Evolutionary conservation across 1,140 invertebrate species (phyloP), one percentile per base, ranked within the genome.

Genomic region (Drosophila obscura): DNA sequence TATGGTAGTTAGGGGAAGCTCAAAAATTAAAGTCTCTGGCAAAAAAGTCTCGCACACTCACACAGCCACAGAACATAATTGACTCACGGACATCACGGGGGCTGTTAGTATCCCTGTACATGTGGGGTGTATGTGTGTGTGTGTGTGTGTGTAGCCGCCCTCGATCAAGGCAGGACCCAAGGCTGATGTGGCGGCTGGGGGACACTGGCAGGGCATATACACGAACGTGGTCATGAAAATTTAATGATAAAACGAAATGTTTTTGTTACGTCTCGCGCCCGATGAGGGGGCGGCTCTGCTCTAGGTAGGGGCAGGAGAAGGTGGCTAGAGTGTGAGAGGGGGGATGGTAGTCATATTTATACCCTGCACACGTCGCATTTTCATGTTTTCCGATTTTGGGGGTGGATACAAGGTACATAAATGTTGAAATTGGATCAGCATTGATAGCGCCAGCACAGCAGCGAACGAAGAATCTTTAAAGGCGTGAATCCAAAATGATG

Each of bases 221-320:
- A 73, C 49, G 63, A 62, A 80, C 79, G 58, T 80, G 79, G 72
- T 88, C 83, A 88, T 88, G 83, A 88, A 88, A 88, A 88, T 88
- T 88, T 88, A 88, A 88, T 88, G 83, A 88, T 83, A 88, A 88
- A 88, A 83, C 79, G 83, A 88, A 88, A 88, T 83, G 83, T 87
- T 87, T 88, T 87, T 79, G 72, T 69, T 78, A 63, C 83, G 79
- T 85, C 80, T 84, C 78, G 51, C 24, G 46, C 41, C 45, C 45
- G 49, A 59, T 31, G 57, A 62, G 59, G 60, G 44, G 53, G 52
- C 50, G 46, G 26, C 63, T 69, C 46, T 58, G 35, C 8, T 22
- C 4, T 9, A 31, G 31, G 56, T 28, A 41, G 56, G 45, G 11
- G 49, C n/a, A 35, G 16, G 52, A 19, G 52, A 44, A 8, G 35